A percentile compares a stretch with the other conserved stretches of the same genome.
Conservation (phyloP, 2,888 invertebrate species). For the Rhopalosiphum nymphaeae region DNA sequence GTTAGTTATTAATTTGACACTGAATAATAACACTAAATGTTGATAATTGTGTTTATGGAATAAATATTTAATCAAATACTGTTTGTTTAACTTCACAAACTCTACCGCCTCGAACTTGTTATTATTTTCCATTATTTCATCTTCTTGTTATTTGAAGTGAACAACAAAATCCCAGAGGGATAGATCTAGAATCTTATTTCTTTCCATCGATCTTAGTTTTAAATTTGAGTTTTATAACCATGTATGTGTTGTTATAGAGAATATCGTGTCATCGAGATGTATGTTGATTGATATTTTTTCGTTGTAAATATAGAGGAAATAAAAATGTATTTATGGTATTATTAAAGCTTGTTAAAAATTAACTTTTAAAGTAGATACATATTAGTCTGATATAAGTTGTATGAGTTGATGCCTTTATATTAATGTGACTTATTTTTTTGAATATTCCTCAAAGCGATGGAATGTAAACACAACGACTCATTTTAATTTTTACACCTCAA, state of each 20-base stretch:
- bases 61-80: constrained; percentile 24
- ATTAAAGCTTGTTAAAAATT: not conserved
- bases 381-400: not conserved
- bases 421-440: not conserved
- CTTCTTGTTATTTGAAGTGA: constrained; percentile 4
- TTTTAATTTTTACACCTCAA: not conserved
- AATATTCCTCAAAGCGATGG: not conserved
- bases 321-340: not conserved
- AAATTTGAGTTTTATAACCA: not conserved
- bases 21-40: not conserved
- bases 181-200: not conserved
- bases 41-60: not conserved
- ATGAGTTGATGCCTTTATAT: not conserved
- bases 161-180: constrained; percentile 11
- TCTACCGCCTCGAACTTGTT: not conserved
- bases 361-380: not conserved
- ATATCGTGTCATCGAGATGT: not conserved
- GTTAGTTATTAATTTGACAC: not conserved
- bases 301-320: not conserved
- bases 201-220: not conserved
- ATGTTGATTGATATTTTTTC: not conserved
- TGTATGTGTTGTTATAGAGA: not conserved
- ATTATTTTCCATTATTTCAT: constrained; percentile 31
- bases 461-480: not conserved
- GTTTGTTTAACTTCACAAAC: constrained; percentile 29